Evolutionary conservation across 1,140 invertebrate species (phyloP), one percentile per base, ranked within the genome.

Genomic region (Phthorimaea operculella): DNA sequence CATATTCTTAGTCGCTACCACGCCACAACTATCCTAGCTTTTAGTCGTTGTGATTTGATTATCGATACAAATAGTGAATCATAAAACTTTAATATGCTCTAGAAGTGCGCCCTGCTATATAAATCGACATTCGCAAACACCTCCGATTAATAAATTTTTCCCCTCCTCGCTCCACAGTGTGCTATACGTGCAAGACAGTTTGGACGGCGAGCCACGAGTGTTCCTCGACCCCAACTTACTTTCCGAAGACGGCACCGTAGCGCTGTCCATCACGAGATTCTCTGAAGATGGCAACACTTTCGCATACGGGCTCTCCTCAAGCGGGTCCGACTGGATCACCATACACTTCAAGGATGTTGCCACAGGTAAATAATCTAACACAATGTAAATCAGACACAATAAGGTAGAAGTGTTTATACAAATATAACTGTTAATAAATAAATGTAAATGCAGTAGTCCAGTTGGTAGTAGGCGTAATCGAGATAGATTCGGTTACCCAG

Each of bases 151-250:
- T 28, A 28, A 28, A 4, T 28, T 6, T 6, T 28, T 28, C 6
- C 6, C 21, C 2, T 11, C 62, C 58, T 60, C 47, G 34, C 74
- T 62, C 85, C 87, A 12, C 76, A 98, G 96, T 88, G 97, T 99
- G 8, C 83, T 98, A 56, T 99, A 98, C 86, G 90, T 96, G 9
- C 94, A 97, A 88, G 92, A 96, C 60, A 87, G 89, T 6, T 79
- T 98, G 54, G 88, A 93, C 36, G 90, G 88, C 33, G 93, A 98
- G 72, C 88, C 94, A 3, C 86, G 86, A 64, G 91, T 98, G n/a
- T 99, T 99, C 83, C 86, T 99, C 6, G 97, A 99, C 85, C 97
- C 97, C 0, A 99, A 99, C 86, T 88, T 86, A 8, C 82, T 99
- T 14, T 98, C 97, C 0, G 90, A 92, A 21, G 98, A 99, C 88